Evolutionary conservation across 1,140 invertebrate species (phyloP).

Genomic region (Mylabris phalerata): DNA sequence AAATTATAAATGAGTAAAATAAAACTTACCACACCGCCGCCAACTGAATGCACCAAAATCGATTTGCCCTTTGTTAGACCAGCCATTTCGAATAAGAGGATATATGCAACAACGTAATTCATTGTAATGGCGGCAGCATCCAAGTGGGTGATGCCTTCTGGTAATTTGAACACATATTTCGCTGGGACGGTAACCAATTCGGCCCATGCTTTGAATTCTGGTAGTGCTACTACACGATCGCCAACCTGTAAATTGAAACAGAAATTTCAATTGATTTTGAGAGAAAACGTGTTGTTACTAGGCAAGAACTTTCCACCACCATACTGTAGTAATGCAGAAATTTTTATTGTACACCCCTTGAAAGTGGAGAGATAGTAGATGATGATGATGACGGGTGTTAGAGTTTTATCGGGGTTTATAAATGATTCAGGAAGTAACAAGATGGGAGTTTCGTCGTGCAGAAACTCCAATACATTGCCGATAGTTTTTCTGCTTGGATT

Average conservation of each 20-base stretch:
- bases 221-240: conserved; percentile 76
- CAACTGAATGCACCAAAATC: conserved; percentile 77
- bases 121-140: conserved; percentile 79
- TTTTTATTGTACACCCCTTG: no score
- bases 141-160: conserved; percentile 65
- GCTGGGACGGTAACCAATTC: conserved; percentile 72
- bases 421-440: no score
- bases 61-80: conserved; percentile 70
- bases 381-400: no score
- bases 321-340: no score
- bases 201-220: conserved; percentile 78
- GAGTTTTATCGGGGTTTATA: no score
- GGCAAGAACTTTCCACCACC: no score
- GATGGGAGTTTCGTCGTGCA: no score
- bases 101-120: conserved; percentile 81
- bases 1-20: no score
- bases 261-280: neutral
- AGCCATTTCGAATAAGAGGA: conserved; percentile 77
- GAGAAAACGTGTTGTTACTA: no score
- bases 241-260: conserved; percentile 57
- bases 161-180: conserved; percentile 72
- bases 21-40: conserved; percentile 79
- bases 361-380: no score
- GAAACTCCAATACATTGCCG: no score
- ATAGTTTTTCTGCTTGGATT: no score